phyloP scores from a whole-genome alignment of 2,797 vertebrate species.

The Phrynocephalus forsythii region DNA sequence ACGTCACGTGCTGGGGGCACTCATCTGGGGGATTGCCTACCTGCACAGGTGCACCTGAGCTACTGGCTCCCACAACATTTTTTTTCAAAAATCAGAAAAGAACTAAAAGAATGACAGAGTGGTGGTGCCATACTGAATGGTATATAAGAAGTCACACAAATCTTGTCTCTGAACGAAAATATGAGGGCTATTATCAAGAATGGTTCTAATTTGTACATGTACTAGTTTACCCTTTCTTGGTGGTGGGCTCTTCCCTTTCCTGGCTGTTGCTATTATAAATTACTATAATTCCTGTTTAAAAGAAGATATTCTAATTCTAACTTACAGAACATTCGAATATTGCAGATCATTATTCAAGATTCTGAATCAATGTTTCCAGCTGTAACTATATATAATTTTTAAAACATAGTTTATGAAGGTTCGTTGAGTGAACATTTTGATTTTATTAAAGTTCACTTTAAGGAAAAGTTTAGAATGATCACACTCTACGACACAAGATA shows the following conservation, averaged over 20 bases:
- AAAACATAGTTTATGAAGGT: constrained; percentile 78
- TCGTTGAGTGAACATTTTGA: constrained; percentile 54
- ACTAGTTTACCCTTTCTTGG: not conserved
- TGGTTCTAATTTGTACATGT: not conserved
- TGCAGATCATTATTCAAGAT: constrained; percentile 79
- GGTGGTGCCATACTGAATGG: no score
- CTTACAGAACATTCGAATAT: constrained; percentile 76
- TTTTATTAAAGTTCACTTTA: constrained; percentile 69
- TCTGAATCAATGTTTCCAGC: constrained; percentile 77
- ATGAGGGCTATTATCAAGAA: not conserved
- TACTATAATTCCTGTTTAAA: not conserved
- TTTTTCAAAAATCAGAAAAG: no score
- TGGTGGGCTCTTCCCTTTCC: not conserved
- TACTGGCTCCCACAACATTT: no score
- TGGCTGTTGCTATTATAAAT: not conserved
- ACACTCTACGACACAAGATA: constrained; percentile 58
- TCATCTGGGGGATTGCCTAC: no score
- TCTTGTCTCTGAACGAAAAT: no score
- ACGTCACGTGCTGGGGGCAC: no score
- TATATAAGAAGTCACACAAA: no score
- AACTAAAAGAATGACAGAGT: no score
- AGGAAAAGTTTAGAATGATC: constrained; percentile 70
- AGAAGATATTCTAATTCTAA: constrained; percentile 29
- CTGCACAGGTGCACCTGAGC: no score
- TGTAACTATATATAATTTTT: constrained; percentile 84